Conservation (phyloP, 2,888 invertebrate species). For the Ophraella communa region DNA sequence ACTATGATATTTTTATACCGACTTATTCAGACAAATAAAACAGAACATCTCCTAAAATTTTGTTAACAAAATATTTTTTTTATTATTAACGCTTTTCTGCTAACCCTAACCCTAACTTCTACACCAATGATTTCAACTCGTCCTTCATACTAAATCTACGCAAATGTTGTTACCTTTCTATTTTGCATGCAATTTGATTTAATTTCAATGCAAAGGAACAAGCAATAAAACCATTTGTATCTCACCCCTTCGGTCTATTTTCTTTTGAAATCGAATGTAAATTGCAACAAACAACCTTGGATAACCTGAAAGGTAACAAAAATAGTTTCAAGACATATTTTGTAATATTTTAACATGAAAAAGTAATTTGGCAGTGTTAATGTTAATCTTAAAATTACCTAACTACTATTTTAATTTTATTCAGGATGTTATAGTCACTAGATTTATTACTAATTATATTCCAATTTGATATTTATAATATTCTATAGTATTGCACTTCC, state of each 20-base stretch:
- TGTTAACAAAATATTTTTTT: too few relatives aligned
- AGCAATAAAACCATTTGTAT: constrained; percentile 47
- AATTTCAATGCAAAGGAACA: constrained; percentile 33
- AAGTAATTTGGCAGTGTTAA: neutral
- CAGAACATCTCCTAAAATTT: too few relatives aligned
- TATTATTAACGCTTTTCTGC: too few relatives aligned
- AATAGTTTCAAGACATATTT: neutral
- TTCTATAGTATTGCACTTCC: too few relatives aligned
- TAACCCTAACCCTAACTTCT: neutral
- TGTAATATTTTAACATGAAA: neutral
- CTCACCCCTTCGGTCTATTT: constrained; percentile 25
- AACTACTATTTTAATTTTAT: too few relatives aligned
- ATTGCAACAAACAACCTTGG: constrained; percentile 2
- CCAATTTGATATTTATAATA: too few relatives aligned
- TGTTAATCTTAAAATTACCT: too few relatives aligned
- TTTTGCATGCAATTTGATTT: constrained; percentile 36
- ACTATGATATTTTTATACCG: too few relatives aligned
- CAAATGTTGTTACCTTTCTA: constrained; percentile 39
- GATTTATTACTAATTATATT: too few relatives aligned
- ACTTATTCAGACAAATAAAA: too few relatives aligned
- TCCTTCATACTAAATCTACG: constrained; percentile 48
- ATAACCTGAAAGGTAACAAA: neutral
- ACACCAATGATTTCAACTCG: constrained; percentile 22
- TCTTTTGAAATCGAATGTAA: constrained; percentile 5
- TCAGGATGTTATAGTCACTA: too few relatives aligned